phyloP scores from a whole-genome alignment of 2,888 invertebrate species.

The Choristoneura rosaceana region DNA sequence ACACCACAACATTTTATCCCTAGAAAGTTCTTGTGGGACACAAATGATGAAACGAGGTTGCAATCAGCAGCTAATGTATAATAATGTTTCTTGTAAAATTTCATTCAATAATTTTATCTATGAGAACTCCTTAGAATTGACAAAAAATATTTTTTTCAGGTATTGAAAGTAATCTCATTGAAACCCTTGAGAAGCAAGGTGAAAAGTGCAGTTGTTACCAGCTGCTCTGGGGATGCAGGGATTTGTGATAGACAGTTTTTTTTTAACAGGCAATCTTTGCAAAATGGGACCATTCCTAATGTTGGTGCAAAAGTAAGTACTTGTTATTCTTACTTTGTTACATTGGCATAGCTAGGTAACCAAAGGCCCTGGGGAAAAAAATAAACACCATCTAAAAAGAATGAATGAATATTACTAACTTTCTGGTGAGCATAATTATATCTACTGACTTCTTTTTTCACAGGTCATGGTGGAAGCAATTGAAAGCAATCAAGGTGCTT shows the following conservation, averaged over 20 bases:
- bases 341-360: too few species aligned
- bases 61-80: too few species aligned
- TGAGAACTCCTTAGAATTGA: not conserved
- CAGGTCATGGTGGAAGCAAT: slow-evolving; percentile 88
- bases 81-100: too few species aligned
- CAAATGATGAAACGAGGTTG: too few species aligned
- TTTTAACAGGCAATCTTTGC: slow-evolving; percentile 85
- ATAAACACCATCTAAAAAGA: not conserved
- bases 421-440: not conserved
- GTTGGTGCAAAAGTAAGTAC: slow-evolving; percentile 85
- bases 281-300: slow-evolving; percentile 81
- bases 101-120: too few species aligned
- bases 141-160: slow-evolving; percentile 57
- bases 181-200: slow-evolving; percentile 86
- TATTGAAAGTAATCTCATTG: slow-evolving; percentile 87
- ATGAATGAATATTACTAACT: too few species aligned
- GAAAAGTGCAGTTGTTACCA: slow-evolving; percentile 77
- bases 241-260: slow-evolving; percentile 85
- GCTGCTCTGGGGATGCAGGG: slow-evolving; percentile 78
- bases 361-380: too few species aligned
- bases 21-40: too few species aligned
- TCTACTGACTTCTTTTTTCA: slow-evolving; percentile 31
- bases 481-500: slow-evolving; percentile 88
- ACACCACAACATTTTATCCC: too few species aligned
- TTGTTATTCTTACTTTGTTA: not conserved